Evolutionary conservation across 2,888 invertebrate genomes (phyloP).

Genomic region (Drosophila anceps): DNA sequence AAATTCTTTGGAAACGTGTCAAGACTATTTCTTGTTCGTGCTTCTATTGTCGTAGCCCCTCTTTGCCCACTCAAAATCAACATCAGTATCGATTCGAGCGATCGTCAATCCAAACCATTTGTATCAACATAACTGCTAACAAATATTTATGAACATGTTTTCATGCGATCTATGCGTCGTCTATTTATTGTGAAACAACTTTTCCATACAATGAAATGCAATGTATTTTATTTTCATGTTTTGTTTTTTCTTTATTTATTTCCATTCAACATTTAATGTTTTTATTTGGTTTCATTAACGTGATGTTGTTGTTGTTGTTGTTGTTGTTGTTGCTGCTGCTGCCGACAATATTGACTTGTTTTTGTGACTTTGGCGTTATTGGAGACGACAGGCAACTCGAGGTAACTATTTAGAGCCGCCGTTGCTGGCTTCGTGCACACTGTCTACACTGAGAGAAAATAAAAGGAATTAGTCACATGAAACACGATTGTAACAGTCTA

Average conservation of each 20-base stretch:
- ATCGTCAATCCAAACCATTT: slow-evolving; percentile 64
- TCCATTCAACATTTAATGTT: slow-evolving; percentile 63
- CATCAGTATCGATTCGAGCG: slow-evolving; percentile 18
- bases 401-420: slow-evolving; percentile 27
- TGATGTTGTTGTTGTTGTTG: slow-evolving; percentile 30
- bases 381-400: slow-evolving; percentile 33
- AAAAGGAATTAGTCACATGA: not conserved
- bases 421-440: slow-evolving; percentile 14
- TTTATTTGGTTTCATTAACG: slow-evolving; percentile 75
- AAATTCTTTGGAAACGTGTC: slow-evolving; percentile 45
- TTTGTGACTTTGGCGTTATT: slow-evolving; percentile 44
- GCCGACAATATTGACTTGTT: slow-evolving; percentile 65
- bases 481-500: too few species aligned
- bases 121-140: slow-evolving; percentile 69
- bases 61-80: not conserved
- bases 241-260: slow-evolving; percentile 29
- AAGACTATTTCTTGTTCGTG: slow-evolving; percentile 33
- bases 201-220: slow-evolving; percentile 63
- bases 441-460: slow-evolving; percentile 11
- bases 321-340: slow-evolving; percentile 28
- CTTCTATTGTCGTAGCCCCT: slow-evolving; percentile 13
- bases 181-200: slow-evolving; percentile 66
- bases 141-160: slow-evolving; percentile 76
- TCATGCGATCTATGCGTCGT: slow-evolving; percentile 45
- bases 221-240: slow-evolving; percentile 38